Conservation (phyloP, 2,113 vertebrate species). For the Saccopteryx leptura region DNA sequence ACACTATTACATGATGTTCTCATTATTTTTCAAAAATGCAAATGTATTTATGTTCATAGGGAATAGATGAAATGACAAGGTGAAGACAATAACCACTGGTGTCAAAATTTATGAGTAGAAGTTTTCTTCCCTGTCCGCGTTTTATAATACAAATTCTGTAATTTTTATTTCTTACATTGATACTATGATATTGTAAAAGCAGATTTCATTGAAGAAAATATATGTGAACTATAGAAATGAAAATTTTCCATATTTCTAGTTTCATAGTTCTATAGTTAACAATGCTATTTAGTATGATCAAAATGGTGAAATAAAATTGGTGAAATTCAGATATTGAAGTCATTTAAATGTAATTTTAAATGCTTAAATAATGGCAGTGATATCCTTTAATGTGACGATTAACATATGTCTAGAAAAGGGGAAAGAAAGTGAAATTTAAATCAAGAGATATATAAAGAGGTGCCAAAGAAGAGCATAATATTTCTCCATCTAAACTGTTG, state of each 20-base stretch:
- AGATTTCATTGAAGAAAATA: conserved; percentile 42
- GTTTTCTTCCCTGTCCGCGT: background rate
- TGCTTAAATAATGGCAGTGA: conserved; percentile 4
- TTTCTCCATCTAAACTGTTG: background rate
- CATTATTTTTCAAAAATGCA: conserved; percentile 1
- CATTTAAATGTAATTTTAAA: conserved; percentile 37
- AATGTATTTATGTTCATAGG: background rate
- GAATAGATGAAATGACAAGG: conserved; percentile 3
- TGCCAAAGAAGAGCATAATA: background rate
- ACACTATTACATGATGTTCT: background rate
- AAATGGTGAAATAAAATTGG: conserved; percentile 38
- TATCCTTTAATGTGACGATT: conserved; percentile 1
- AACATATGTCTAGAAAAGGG: background rate
- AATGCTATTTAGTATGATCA: conserved; percentile 10
- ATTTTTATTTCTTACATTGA: background rate
- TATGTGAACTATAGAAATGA: background rate
- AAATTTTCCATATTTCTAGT: background rate
- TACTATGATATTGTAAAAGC: background rate
- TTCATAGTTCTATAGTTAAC: background rate
- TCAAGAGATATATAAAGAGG: background rate
- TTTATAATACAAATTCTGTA: background rate
- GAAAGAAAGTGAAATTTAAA: conserved; percentile 23
- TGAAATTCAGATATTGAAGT: conserved; percentile 10
- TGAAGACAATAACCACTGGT: background rate
- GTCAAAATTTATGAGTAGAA: background rate